A percentile compares a stretch with the other conserved stretches of the same genome.
These are phyloP conservation scores for Drosophila repleta DNA, from an alignment of 1,140 invertebrate species.

Conservation along the genomic window DNA sequence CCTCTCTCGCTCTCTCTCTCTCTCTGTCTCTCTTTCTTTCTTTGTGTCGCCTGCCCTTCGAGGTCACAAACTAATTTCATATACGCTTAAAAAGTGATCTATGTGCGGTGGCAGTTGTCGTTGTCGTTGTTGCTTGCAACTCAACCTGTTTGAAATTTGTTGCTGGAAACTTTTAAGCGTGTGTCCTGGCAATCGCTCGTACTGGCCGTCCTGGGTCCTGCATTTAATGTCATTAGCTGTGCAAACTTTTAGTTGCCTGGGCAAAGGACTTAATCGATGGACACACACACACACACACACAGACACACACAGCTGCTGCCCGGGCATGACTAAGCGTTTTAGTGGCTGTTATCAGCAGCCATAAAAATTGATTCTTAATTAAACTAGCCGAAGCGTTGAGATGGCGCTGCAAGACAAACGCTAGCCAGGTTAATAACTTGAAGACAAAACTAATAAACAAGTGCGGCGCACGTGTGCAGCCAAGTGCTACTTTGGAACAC, in stretches of 20 bases:
- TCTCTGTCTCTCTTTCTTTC: too few relatives aligned
- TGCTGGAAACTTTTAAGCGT: conserved; percentile 53
- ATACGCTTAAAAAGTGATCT: conserved; percentile 39
- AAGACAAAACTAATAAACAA: conserved; percentile 51
- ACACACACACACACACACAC: conserved; percentile 35
- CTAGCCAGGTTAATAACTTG: conserved; percentile 33
- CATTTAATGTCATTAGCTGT: conserved; percentile 68
- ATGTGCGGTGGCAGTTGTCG: conserved; percentile 16
- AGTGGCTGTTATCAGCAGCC: conserved; percentile 68
- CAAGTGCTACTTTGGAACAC: conserved; percentile 36
- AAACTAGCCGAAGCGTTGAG: conserved; percentile 50
- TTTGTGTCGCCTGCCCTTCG: conserved; percentile 19
- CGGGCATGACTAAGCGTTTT: conserved; percentile 56
- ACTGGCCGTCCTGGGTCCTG: conserved; percentile 37
- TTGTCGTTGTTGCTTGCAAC: conserved; percentile 13
- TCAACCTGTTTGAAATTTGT: conserved; percentile 4
- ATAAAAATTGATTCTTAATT: conserved; percentile 80
- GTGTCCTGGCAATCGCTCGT: conserved; percentile 32
- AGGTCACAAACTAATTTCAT: conserved; percentile 24
- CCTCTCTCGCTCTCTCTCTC: not conserved
- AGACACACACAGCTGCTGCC: not conserved
- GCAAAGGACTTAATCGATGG: conserved; percentile 73
- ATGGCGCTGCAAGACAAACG: conserved; percentile 1
- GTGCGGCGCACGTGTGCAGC: conserved; percentile 19
- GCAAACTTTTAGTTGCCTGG: conserved; percentile 60